Evolutionary conservation across 2,113 vertebrate genomes (phyloP), one percentile per base, ranked within the genome.

Genomic region (Anser brachyrhynchus): DNA sequence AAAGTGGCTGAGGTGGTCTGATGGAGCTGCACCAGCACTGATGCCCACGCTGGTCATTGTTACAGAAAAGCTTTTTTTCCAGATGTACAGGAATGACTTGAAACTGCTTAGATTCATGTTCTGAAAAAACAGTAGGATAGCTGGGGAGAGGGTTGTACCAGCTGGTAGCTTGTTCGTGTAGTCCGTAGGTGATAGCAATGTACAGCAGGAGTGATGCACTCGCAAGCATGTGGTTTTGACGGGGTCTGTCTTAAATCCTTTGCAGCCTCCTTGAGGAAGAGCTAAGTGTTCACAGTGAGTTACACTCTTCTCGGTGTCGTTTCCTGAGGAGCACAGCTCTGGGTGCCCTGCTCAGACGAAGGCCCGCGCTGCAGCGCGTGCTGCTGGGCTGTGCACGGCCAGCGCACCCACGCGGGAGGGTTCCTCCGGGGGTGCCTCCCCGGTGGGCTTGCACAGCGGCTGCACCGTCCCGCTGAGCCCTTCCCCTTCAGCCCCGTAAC

Each of bases 1-100:
- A 65, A 1, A 1, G 37, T 13, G 75, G 59, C 43, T 13, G 2
- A 0, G n/a, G 67, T 4, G 0, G 1, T 1, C 0, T 0, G 0
- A 0, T 8, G 76, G 33, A 9, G 66, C 62, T n/a, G 64, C 46
- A 8, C 7, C 41, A 6, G 65, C 28, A 19, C 33, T 4, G 2
- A 14, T 7, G 35, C 39, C 57, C 0, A 0, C 4, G 67, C n/a
- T 55, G 66, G 11, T n/a, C 43, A 10, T 7, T 3, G 43, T 58
- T 17, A 3, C 65, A 9, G 0, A 21, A 29, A 15, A 11, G 43
- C 25, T 8, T 49, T 49, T 51, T 46, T 2, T 6, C 13, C 37
- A 44, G 22, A 18, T 41, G 1, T 8, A 3, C 6, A 1, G 9
- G 65, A 19, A 3, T 44, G 19, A 4, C 17, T 18, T 29, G 62